These are phyloP conservation scores for Drosophila ambigua DNA, from an alignment of 1,140 invertebrate species.

Conservation along the genomic window DNA sequence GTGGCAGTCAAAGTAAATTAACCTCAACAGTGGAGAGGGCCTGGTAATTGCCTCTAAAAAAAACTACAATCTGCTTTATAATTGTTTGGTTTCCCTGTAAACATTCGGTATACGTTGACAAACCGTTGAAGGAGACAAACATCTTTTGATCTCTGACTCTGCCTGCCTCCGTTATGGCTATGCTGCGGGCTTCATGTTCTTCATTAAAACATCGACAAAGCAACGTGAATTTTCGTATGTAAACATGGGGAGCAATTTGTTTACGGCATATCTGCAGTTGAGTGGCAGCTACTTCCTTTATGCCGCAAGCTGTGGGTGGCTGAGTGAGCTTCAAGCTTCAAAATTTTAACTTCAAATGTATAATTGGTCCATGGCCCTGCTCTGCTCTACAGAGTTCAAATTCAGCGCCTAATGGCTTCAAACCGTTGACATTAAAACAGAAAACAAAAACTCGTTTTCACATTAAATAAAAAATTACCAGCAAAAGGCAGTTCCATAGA, in stretches of 20 bases:
- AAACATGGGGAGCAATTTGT: constrained; percentile 60
- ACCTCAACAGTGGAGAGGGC: constrained; percentile 25
- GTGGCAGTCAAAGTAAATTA: constrained; percentile 54
- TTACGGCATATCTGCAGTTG: constrained; percentile 49
- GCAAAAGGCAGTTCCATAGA: constrained; percentile 71
- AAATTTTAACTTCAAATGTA: constrained; percentile 27
- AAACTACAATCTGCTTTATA: constrained; percentile 10
- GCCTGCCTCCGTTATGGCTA: constrained; percentile 1
- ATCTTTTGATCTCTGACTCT: constrained; percentile 66
- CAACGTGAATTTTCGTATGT: constrained; percentile 31
- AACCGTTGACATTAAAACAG: constrained; percentile 55
- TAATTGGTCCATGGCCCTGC: constrained; percentile 57
- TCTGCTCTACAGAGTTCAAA: constrained; percentile 39
- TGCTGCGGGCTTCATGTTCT: constrained; percentile 32
- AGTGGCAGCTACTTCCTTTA: constrained; percentile 50
- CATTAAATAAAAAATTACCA: constrained; percentile 79
- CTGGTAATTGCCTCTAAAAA: constrained; percentile 56
- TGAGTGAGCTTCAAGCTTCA: constrained; percentile 1
- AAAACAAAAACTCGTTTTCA: constrained; percentile 68
- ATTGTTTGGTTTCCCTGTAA: constrained; percentile 73
- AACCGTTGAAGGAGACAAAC: constrained; percentile 42
- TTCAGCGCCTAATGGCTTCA: constrained; percentile 27
- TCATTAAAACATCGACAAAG: constrained; percentile 38
- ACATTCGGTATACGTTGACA: constrained; percentile 64
- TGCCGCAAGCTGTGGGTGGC: constrained; percentile 22